Evolutionary conservation across 2,113 vertebrate genomes (phyloP).

Genomic region (Sceloporus undulatus): DNA sequence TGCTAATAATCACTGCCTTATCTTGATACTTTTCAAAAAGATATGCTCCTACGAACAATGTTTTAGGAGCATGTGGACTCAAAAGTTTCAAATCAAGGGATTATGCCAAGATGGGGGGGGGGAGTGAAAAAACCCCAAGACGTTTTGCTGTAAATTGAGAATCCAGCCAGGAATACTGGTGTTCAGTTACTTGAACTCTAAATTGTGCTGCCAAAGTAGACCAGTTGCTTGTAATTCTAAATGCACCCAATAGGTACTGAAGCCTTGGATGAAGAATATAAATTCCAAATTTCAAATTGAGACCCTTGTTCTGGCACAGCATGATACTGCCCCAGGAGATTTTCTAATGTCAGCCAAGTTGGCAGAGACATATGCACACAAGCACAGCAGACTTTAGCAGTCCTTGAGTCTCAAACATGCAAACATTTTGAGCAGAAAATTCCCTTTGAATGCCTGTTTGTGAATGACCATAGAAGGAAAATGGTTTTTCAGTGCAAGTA

Average conservation of each 20-base stretch:
- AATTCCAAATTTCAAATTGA: slow-evolving; percentile 42
- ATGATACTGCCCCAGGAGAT: background rate
- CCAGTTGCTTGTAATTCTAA: slow-evolving; percentile 51
- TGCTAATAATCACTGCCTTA: slow-evolving; percentile 38
- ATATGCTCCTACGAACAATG: background rate
- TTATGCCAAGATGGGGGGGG: background rate
- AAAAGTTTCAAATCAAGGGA: slow-evolving; percentile 50
- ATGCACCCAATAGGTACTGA: slow-evolving; percentile 27
- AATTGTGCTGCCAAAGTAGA: slow-evolving; percentile 27
- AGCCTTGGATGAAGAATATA: slow-evolving; percentile 30
- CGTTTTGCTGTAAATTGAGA: background rate
- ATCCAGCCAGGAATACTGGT: slow-evolving; percentile 16
- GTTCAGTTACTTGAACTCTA: slow-evolving; percentile 3
- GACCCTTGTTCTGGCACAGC: slow-evolving; percentile 7
- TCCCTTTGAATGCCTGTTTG: background rate
- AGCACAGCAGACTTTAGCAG: background rate
- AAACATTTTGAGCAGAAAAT: slow-evolving; percentile 11
- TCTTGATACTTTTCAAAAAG: slow-evolving; percentile 38
- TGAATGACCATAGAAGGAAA: background rate
- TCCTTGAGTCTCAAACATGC: background rate
- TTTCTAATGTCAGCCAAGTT: slow-evolving; percentile 26
- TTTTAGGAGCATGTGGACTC: background rate
- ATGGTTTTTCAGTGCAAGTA: background rate
- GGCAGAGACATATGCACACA: slow-evolving; percentile 21
- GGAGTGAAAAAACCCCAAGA: background rate